A percentile compares a stretch with the other conserved stretches of the same genome.
phyloP scores from a whole-genome alignment of 2,888 invertebrate genomes.

The Pachycephus smyrnensis region DNA sequence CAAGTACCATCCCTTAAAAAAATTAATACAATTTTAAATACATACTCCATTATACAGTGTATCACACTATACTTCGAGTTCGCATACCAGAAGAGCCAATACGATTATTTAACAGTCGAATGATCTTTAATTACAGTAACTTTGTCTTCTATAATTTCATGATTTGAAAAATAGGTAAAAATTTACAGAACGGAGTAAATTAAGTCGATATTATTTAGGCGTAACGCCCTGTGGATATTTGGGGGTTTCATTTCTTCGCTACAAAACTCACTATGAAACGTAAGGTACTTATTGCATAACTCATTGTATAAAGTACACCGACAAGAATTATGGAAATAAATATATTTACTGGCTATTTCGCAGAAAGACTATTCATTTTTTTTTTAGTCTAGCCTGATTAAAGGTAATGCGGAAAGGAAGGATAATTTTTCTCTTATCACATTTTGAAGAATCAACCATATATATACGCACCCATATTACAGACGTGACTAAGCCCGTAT shows the following conservation, averaged over 20 bases:
- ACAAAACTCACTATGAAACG: neutral
- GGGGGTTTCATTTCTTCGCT: neutral
- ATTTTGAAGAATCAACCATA: neutral
- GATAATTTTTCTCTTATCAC: neutral
- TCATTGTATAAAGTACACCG: neutral
- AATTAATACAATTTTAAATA: neutral
- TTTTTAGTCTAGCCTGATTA: neutral
- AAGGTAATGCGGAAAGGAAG: neutral
- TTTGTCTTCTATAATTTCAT: neutral
- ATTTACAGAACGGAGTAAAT: neutral
- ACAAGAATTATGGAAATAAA: neutral
- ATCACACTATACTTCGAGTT: neutral
- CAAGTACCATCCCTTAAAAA: neutral
- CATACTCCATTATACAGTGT: neutral
- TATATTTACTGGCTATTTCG: neutral
- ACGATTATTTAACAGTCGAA: neutral
- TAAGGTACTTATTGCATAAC: neutral
- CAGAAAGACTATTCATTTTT: neutral
- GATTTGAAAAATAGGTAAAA: neutral
- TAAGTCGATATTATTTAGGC: neutral
- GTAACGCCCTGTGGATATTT: neutral
- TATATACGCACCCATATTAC: neutral
- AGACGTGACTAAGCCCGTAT: neutral
- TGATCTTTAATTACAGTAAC: neutral
- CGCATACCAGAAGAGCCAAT: neutral